These are phyloP conservation scores for Myxocyprinus asiaticus DNA, from an alignment of 2,113 vertebrate species.

Conservation along the genomic window DNA sequence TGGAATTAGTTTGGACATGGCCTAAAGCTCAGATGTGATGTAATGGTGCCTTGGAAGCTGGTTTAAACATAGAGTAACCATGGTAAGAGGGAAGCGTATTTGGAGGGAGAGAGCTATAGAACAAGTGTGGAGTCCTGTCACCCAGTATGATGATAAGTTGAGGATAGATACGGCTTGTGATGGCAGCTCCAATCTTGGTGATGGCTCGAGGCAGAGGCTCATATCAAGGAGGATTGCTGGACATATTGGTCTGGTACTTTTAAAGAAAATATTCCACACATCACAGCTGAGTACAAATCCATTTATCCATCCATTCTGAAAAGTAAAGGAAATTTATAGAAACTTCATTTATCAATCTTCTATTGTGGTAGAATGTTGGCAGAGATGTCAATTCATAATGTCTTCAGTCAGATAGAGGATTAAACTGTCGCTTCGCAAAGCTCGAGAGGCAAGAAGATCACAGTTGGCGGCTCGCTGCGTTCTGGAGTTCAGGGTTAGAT, in stretches of 20 bases:
- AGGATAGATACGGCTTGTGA: constrained; percentile 13
- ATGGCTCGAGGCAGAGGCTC: constrained; percentile 23
- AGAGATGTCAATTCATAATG: constrained; percentile 26
- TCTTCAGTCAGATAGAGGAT: constrained; percentile 17
- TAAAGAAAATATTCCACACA: constrained; percentile 21
- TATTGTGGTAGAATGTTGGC: constrained; percentile 1
- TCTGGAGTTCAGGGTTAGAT: constrained; percentile 35
- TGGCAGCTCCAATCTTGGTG: constrained; percentile 22
- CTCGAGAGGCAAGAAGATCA: neutral
- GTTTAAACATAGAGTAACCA: neutral
- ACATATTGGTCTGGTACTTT: constrained; percentile 31
- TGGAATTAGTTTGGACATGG: too few relatives aligned
- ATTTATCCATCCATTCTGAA: neutral
- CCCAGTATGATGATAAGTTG: constrained; percentile 28
- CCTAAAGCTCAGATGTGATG: neutral
- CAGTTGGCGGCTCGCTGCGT: too few relatives aligned
- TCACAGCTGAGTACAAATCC: constrained; percentile 32
- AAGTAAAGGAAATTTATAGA: neutral
- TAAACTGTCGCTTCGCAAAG: neutral
- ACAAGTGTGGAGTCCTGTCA: constrained; percentile 12
- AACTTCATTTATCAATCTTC: neutral
- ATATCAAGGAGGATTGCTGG: neutral
- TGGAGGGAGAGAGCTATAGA: neutral
- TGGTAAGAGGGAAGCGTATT: neutral
- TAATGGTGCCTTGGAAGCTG: neutral